Evolutionary conservation across 2,797 vertebrate species (phyloP).

Genomic region (Pseudotriccus pelzelni): DNA sequence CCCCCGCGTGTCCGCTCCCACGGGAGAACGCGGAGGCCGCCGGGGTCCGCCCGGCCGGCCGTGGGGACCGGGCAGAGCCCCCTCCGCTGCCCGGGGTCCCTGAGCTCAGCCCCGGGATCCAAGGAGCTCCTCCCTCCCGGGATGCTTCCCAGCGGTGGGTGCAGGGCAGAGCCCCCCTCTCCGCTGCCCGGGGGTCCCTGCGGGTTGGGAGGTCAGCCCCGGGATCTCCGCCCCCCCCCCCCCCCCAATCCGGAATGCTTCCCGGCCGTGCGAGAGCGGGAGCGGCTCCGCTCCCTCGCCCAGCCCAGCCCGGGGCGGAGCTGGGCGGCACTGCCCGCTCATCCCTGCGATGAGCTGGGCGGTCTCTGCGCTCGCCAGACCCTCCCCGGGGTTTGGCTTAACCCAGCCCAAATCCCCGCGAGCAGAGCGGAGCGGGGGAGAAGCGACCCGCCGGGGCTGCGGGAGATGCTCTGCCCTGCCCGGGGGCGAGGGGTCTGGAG

Average conservation of each 20-base stretch:
- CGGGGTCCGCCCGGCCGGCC: neutral
- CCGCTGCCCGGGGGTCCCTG: neutral
- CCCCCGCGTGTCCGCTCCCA: neutral
- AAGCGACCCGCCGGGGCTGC: too few relatives aligned
- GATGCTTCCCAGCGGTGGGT: neutral
- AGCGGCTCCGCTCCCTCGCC: neutral
- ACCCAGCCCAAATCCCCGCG: neutral
- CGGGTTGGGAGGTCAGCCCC: too few relatives aligned
- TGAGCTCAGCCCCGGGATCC: neutral
- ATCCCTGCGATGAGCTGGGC: neutral
- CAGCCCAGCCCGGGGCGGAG: conserved; percentile 7
- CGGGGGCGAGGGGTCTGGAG: neutral
- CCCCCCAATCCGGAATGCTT: neutral
- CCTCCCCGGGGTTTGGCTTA: neutral
- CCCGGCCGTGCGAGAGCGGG: neutral
- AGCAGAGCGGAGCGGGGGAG: neutral
- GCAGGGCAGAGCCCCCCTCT: neutral
- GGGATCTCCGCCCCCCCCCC: neutral
- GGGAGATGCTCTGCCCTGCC: neutral
- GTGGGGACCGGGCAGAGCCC: neutral
- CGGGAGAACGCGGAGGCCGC: neutral
- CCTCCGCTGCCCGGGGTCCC: neutral
- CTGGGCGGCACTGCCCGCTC: neutral
- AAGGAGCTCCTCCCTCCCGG: neutral
- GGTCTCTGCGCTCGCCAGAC: neutral